phyloP scores from a whole-genome alignment of 2,797 vertebrate species.

The Synanceia verrucosa region DNA sequence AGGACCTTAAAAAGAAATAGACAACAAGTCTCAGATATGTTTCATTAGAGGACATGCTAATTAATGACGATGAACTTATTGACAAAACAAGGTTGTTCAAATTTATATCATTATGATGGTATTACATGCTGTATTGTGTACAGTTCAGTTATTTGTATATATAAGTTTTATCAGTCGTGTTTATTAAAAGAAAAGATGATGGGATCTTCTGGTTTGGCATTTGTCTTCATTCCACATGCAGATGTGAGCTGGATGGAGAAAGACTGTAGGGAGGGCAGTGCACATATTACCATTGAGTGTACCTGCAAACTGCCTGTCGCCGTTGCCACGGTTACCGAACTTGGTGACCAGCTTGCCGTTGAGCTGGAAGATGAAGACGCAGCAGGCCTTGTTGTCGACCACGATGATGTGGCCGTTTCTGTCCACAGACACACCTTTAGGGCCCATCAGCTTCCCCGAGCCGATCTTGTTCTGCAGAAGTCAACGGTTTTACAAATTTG shows the following conservation, averaged over 20 bases:
- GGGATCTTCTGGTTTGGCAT: slow-evolving; percentile 14
- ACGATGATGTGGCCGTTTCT: slow-evolving; percentile 97
- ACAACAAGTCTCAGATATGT: not conserved
- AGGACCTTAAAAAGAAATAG: slow-evolving; percentile 83
- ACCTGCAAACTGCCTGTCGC: slow-evolving; percentile 99
- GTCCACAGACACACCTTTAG: slow-evolving; percentile 97
- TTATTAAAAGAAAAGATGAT: not conserved
- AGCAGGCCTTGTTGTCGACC: slow-evolving; percentile 98
- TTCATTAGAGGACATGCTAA: slow-evolving; percentile 22
- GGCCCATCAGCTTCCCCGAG: slow-evolving; percentile 97
- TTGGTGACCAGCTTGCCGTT: slow-evolving; percentile 97
- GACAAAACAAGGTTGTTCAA: not conserved
- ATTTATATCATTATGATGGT: not conserved
- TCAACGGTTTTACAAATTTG: not conserved
- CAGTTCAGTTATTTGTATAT: not conserved
- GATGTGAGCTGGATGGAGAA: slow-evolving; percentile 63
- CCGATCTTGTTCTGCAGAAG: slow-evolving; percentile 91
- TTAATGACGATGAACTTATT: not conserved
- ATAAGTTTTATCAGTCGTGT: not conserved
- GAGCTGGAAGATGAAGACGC: slow-evolving; percentile 97
- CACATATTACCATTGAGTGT: slow-evolving; percentile 84
- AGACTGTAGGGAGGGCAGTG: slow-evolving; percentile 49
- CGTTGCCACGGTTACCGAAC: slow-evolving; percentile 96
- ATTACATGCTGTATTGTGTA: not conserved
- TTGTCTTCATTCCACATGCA: slow-evolving; percentile 75